Evolutionary conservation across 2,797 vertebrate genomes (phyloP).

Genomic region (Potorous gilbertii): DNA sequence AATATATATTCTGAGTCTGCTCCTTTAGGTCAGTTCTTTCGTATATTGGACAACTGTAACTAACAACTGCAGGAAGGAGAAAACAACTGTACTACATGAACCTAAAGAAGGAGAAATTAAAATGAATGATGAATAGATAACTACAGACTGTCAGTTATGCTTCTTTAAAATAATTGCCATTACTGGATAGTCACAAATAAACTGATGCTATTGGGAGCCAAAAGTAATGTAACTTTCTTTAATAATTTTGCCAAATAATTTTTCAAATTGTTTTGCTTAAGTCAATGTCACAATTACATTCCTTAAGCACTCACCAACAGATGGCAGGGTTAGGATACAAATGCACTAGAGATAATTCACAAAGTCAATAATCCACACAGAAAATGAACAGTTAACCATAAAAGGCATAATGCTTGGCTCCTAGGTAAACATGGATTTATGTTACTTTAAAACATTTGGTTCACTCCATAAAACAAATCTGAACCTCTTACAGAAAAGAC

Average conservation of each 20-base stretch:
- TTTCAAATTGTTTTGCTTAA: neutral
- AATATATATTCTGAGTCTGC: neutral
- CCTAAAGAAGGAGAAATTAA: conserved; percentile 32
- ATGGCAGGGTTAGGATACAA: conserved; percentile 34
- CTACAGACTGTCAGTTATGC: neutral
- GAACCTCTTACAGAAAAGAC: conserved; percentile 16
- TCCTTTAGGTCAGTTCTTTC: no score
- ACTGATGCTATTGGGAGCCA: conserved; percentile 48
- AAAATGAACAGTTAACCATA: conserved; percentile 28
- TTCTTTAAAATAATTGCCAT: neutral
- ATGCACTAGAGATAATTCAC: conserved; percentile 12
- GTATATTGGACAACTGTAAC: neutral
- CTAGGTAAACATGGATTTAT: conserved; percentile 12
- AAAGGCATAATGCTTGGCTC: conserved; percentile 13
- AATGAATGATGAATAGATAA: conserved; percentile 31
- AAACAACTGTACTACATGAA: neutral
- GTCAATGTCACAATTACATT: neutral
- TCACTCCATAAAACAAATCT: neutral
- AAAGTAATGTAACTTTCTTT: neutral
- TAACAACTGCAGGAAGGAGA: neutral
- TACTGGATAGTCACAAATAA: conserved; percentile 1
- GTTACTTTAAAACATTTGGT: conserved; percentile 21
- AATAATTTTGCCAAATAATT: neutral
- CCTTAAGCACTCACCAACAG: conserved; percentile 33
- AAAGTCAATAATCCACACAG: conserved; percentile 5